Evolutionary conservation across 37 sponge, comb jelly and placozoan species (phyloP).

Genomic region (Haliclona indistincta): DNA sequence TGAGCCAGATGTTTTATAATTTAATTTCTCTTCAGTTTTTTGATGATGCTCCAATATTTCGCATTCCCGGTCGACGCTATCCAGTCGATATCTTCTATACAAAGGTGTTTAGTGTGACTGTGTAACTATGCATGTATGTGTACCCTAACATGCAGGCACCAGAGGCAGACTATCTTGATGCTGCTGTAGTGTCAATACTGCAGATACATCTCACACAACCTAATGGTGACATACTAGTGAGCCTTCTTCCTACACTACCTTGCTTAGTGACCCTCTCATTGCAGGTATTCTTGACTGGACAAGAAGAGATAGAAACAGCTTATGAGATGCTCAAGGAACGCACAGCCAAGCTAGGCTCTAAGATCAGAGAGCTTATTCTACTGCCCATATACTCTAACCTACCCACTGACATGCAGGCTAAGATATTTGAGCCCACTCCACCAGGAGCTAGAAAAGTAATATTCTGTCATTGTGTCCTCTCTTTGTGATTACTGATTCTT

Average conservation of each 20-base stretch:
- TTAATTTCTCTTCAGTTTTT: conserved; percentile 70
- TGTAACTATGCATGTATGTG: background rate
- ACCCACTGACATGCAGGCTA: conserved; percentile 98
- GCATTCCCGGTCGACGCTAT: conserved; percentile 97
- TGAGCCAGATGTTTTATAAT: background rate
- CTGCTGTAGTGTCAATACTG: conserved; percentile 93
- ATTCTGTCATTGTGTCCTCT: background rate
- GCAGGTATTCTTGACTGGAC: conserved; percentile 97
- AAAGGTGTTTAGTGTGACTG: too few relatives aligned
- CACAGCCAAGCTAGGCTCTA: conserved; percentile 79
- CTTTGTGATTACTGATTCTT: background rate
- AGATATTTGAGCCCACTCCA: conserved; percentile 99
- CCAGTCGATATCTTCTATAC: conserved; percentile 99
- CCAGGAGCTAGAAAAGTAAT: conserved; percentile 96
- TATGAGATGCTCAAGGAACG: conserved; percentile 91
- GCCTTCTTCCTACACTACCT: too few relatives aligned
- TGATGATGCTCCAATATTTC: conserved; percentile 98
- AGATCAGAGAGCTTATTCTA: conserved; percentile 91
- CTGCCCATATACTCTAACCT: conserved; percentile 97
- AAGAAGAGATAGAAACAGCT: conserved; percentile 98
- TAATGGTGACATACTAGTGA: conserved; percentile 91
- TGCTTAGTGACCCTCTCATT: background rate
- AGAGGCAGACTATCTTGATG: conserved; percentile 97
- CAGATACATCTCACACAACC: conserved; percentile 99
- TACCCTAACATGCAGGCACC: conserved; percentile 76